Conservation (phyloP, 1,140 invertebrate genomes). For the Drosophila kurseongensis region DNA sequence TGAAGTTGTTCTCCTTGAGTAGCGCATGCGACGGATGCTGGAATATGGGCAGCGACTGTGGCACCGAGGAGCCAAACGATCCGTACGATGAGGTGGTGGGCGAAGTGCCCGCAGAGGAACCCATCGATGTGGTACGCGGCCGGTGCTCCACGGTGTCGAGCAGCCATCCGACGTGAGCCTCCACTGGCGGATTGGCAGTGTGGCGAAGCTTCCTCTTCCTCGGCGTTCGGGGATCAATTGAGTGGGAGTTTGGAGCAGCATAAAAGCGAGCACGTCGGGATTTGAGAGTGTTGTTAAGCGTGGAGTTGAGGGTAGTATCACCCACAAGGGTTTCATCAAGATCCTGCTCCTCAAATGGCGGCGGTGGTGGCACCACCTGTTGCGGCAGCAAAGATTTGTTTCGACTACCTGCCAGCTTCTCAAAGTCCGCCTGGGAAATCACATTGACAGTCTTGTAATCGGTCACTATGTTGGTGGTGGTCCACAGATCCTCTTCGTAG, state of each 20-base stretch:
- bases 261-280: conserved; percentile 91
- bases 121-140: conserved; percentile 90
- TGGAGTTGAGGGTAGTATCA: conserved; percentile 72
- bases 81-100: conserved; percentile 91
- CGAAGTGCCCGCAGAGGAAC: conserved; percentile 90
- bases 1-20: conserved; percentile 98
- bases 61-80: conserved; percentile 90
- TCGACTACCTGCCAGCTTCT: conserved; percentile 90
- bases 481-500: conserved; percentile 97
- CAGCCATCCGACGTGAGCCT: conserved; percentile 99
- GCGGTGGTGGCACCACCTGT: conserved; percentile 92
- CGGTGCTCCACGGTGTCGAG: conserved; percentile 95
- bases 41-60: conserved; percentile 94
- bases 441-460: conserved; percentile 95
- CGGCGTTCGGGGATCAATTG: conserved; percentile 88
- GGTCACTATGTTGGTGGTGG: conserved; percentile 80
- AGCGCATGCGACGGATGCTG: conserved; percentile 98
- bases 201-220: conserved; percentile 96
- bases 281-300: conserved; percentile 70
- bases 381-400: conserved; percentile 81
- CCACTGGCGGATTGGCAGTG: conserved; percentile 95
- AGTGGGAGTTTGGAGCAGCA: conserved; percentile 94
- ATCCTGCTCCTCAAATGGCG: conserved; percentile 84
- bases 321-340: conserved; percentile 61
- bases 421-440: conserved; percentile 95